These are phyloP conservation scores for Drosophila recens DNA, from an alignment of 2,888 invertebrate species.

Conservation along the genomic window DNA sequence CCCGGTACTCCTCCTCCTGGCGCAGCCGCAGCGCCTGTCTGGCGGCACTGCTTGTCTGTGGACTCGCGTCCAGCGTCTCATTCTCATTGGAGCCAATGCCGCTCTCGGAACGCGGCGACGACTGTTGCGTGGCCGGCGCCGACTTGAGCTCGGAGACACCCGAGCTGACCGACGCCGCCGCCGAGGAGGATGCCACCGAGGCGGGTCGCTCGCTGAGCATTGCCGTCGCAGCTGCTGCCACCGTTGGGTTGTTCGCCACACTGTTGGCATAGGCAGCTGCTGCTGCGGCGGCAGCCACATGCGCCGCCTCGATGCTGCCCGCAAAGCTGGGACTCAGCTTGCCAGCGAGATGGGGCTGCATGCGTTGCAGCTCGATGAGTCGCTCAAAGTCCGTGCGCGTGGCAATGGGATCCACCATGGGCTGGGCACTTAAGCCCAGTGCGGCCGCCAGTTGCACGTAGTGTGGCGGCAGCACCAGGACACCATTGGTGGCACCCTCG, in stretches of 20 bases:
- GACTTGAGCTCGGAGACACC: constrained; percentile 73
- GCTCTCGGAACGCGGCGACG: constrained; percentile 68
- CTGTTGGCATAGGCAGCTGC: constrained; percentile 77
- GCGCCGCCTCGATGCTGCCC: constrained; percentile 76
- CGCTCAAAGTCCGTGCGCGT: constrained; percentile 84
- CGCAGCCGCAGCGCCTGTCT: constrained; percentile 69
- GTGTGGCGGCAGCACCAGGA: constrained; percentile 87
- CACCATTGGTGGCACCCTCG: constrained; percentile 85
- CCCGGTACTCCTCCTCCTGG: constrained; percentile 73
- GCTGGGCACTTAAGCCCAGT: constrained; percentile 82
- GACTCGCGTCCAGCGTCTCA: constrained; percentile 61
- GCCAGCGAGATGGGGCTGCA: constrained; percentile 72
- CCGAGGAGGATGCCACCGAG: constrained; percentile 64
- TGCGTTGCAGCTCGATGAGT: constrained; percentile 82
- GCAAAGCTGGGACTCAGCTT: constrained; percentile 67
- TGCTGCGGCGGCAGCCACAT: constrained; percentile 77
- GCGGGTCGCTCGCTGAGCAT: constrained; percentile 68
- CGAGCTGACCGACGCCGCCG: constrained; percentile 74
- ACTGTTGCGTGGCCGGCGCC: constrained; percentile 71
- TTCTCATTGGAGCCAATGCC: constrained; percentile 72
- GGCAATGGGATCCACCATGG: constrained; percentile 82
- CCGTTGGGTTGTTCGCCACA: constrained; percentile 59
- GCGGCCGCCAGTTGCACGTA: constrained; percentile 87
- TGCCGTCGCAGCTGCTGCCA: constrained; percentile 44
- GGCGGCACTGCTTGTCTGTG: constrained; percentile 71